These are phyloP conservation scores for Sesamia inferens DNA, from an alignment of 2,888 invertebrate genomes.

Conservation along the genomic window DNA sequence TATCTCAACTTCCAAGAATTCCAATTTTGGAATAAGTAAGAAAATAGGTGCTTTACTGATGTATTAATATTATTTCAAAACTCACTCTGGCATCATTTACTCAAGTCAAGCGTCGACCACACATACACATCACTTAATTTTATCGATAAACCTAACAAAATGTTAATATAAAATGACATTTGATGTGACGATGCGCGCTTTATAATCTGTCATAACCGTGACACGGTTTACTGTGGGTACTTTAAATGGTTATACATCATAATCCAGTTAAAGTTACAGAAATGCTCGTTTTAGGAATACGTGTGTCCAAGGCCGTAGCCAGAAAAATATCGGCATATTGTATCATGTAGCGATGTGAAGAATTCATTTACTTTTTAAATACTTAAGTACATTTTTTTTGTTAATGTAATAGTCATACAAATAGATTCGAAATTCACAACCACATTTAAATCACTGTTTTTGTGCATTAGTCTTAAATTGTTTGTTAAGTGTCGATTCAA, in stretches of 20 bases:
- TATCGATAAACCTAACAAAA: constrained; percentile 35
- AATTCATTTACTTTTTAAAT: constrained; percentile 33
- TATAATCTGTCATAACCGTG: constrained; percentile 25
- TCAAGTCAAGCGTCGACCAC: constrained; percentile 32
- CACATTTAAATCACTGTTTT: constrained; percentile 51
- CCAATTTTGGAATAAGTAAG: constrained; percentile 66
- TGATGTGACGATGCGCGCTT: constrained; percentile 33
- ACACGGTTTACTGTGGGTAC: neutral
- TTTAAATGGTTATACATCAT: constrained; percentile 5
- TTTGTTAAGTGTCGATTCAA: constrained; percentile 27
- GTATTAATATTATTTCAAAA: constrained; percentile 59
- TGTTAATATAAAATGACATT: constrained; percentile 43
- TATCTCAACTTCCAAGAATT: constrained; percentile 61
- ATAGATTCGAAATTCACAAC: constrained; percentile 54
- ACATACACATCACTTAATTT: constrained; percentile 38
- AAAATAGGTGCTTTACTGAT: constrained; percentile 74
- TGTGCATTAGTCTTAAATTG: constrained; percentile 40
- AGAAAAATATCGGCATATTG: constrained; percentile 17
- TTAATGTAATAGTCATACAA: constrained; percentile 44
- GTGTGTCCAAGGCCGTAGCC: constrained; percentile 56
- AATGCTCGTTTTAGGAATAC: constrained; percentile 64
- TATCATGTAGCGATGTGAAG: neutral
- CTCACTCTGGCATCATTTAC: constrained; percentile 55
- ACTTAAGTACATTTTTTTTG: constrained; percentile 55
- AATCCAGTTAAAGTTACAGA: constrained; percentile 57